A percentile compares a stretch with the other conserved stretches of the same genome.
Conservation (phyloP, 2,797 vertebrate genomes). For the Tokudaia muenninki region DNA sequence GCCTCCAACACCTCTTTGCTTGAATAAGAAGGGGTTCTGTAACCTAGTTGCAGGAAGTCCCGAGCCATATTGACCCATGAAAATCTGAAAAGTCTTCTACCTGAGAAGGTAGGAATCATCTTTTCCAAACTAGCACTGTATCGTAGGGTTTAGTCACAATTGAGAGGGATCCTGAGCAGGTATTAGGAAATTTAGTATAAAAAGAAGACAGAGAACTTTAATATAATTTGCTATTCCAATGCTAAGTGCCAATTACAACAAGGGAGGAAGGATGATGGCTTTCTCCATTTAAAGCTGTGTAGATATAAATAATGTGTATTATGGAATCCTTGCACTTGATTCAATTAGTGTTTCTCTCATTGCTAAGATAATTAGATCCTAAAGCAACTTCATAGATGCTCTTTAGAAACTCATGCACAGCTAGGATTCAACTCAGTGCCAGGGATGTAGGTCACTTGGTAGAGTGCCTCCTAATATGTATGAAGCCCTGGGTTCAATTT, state of each 20-base stretch:
- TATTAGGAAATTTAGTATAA: background rate
- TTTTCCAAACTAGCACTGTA: background rate
- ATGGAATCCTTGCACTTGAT: background rate
- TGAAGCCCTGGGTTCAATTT: background rate
- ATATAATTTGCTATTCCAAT: background rate
- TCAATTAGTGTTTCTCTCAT: background rate
- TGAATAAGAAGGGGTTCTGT: background rate
- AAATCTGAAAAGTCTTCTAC: background rate
- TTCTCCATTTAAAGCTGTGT: background rate
- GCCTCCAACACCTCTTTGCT: background rate
- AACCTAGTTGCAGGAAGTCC: background rate
- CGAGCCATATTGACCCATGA: background rate
- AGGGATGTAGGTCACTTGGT: background rate
- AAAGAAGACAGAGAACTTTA: background rate
- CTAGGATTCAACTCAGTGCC: background rate
- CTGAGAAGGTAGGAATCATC: background rate
- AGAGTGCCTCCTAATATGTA: background rate
- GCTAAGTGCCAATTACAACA: background rate
- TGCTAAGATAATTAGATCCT: background rate
- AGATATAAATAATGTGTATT: background rate
- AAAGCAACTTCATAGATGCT: conserved; percentile 12
- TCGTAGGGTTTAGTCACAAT: background rate
- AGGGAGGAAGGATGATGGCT: background rate
- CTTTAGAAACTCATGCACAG: conserved; percentile 7
- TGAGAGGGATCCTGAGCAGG: background rate